Evolutionary conservation across 1,140 invertebrate species (phyloP).

Genomic region (Ephestia elutella): DNA sequence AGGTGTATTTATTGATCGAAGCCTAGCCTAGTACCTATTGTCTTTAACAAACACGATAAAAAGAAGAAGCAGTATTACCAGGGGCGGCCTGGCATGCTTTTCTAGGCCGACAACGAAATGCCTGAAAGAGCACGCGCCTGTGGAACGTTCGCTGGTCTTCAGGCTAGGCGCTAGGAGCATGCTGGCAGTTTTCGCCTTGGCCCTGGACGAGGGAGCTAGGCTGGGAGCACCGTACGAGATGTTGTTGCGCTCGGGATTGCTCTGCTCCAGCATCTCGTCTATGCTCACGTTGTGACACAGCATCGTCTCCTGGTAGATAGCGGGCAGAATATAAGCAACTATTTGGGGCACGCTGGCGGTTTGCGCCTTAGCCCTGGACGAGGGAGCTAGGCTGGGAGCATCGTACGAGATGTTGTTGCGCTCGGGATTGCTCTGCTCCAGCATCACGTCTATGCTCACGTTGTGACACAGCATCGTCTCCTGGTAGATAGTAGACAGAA

Average conservation of each 20-base stretch:
- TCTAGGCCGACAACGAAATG: constrained; percentile 21
- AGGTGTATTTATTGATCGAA: too few relatives aligned
- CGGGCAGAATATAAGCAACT: not conserved
- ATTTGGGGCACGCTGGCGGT: too few relatives aligned
- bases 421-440: not conserved
- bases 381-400: too few relatives aligned
- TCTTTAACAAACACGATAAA: too few relatives aligned
- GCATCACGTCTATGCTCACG: constrained; percentile 23
- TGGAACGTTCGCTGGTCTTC: constrained; percentile 27
- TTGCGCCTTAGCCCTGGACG: too few relatives aligned
- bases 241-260: not conserved
- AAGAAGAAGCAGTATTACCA: too few relatives aligned
- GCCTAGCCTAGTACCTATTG: too few relatives aligned
- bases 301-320: constrained; percentile 29
- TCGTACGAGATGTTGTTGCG: too few relatives aligned
- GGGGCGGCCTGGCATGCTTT: constrained; percentile 19
- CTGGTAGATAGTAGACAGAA: constrained; percentile 10
- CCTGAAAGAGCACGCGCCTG: constrained; percentile 25
- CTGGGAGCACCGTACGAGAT: too few relatives aligned
- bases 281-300: constrained; percentile 32
- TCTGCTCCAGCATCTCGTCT: constrained; percentile 13
- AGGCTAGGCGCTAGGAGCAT: constrained; percentile 6
- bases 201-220: too few relatives aligned
- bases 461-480: constrained; percentile 34
- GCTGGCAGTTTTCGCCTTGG: not conserved